Percentiles rank a stretch among this genome's conserved stretches.
These are phyloP conservation scores for Tachysurus vachellii DNA, from an alignment of 2,113 vertebrate genomes.

Conservation along the genomic window DNA sequence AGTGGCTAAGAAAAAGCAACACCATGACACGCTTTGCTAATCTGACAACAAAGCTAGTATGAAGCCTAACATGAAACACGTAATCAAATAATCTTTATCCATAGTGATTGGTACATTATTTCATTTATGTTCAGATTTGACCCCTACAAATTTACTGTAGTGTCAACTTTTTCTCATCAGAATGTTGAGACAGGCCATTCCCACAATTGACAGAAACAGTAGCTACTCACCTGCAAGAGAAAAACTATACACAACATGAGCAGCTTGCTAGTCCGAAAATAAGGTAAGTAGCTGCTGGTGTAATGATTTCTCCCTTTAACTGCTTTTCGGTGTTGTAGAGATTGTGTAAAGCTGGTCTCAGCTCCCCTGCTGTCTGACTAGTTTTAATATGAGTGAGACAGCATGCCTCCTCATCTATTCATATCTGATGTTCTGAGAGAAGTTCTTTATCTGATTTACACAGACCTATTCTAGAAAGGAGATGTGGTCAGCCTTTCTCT, in stretches of 20 bases:
- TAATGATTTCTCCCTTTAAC: neutral
- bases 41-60: neutral
- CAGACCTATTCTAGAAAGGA: constrained; percentile 28
- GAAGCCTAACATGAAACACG: neutral
- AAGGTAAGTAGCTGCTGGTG: neutral
- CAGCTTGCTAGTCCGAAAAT: neutral
- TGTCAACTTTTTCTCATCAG: neutral
- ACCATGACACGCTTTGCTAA: neutral
- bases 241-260: neutral
- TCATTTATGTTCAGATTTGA: too few species aligned
- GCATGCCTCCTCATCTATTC: neutral
- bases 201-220: neutral
- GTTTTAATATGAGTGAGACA: neutral
- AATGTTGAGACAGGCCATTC: neutral
- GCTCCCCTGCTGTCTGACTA: constrained; percentile 3
- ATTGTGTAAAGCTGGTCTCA: neutral
- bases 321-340: neutral
- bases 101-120: neutral
- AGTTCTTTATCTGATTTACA: constrained; percentile 32
- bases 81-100: neutral
- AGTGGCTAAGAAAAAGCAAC: neutral
- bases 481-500: constrained; percentile 10
- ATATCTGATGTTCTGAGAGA: constrained; percentile 18
- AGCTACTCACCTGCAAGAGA: neutral
- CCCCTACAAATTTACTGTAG: too few species aligned